Conservation (phyloP, 2,113 vertebrate genomes). For the Anser brachyrhynchus region DNA sequence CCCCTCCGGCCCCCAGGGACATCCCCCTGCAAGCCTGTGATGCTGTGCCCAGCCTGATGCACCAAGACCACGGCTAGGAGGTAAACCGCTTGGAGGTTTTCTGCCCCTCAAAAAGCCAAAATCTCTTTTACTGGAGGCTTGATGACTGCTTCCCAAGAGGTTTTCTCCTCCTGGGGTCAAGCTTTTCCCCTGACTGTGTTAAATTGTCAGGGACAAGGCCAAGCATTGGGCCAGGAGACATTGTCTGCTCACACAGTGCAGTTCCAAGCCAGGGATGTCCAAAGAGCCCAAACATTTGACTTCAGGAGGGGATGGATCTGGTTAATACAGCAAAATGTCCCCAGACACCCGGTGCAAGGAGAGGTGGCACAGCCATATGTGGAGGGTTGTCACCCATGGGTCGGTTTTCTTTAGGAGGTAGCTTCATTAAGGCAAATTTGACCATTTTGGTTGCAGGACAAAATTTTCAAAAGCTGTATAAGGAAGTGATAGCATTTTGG, state of each 20-base stretch:
- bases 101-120: no score
- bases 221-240: background rate
- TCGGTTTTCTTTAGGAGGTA: background rate
- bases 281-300: background rate
- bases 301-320: background rate
- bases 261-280: background rate
- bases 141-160: no score
- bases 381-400: rapidly evolving
- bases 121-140: no score
- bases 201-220: no score
- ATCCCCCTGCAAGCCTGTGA: rapidly evolving
- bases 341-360: rapidly evolving
- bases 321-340: no score
- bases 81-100: no score
- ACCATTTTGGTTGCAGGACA: no score
- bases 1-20: background rate
- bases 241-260: rapidly evolving
- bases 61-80: no score
- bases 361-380: background rate
- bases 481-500: background rate
- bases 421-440: background rate
- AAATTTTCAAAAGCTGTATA: background rate
- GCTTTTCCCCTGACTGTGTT: no score
- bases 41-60: background rate
- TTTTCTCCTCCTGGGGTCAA: no score